Evolutionary conservation across 2,113 vertebrate species (phyloP).

Genomic region (Poeciliopsis occidentalis): DNA sequence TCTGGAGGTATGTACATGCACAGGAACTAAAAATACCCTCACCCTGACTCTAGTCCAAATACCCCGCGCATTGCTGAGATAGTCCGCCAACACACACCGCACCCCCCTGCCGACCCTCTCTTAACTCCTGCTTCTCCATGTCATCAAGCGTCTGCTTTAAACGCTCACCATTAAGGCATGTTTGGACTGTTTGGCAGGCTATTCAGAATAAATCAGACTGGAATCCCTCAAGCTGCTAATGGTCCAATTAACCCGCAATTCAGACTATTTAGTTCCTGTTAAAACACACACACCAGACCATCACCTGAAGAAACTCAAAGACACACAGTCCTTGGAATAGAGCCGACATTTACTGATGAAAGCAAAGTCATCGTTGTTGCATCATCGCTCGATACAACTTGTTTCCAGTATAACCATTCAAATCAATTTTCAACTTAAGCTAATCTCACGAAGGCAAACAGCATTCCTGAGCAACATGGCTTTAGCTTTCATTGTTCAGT

Average conservation of each 20-base stretch:
- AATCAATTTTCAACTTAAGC: too few relatives aligned
- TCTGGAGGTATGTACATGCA: constrained; percentile 33
- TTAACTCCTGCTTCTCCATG: constrained; percentile 28
- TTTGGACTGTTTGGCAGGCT: constrained; percentile 36
- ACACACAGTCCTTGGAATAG: background rate
- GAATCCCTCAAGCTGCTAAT: constrained; percentile 16
- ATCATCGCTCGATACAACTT: too few relatives aligned
- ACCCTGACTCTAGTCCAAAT: constrained; percentile 60
- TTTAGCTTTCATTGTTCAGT: too few relatives aligned
- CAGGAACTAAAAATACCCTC: constrained; percentile 70
- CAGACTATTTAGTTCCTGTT: constrained; percentile 22
- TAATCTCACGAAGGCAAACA: too few relatives aligned
- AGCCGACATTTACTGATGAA: constrained; percentile 3
- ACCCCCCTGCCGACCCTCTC: background rate
- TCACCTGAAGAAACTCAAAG: constrained; percentile 16
- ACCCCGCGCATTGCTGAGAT: constrained; percentile 62
- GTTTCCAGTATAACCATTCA: too few relatives aligned
- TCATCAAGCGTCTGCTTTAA: constrained; percentile 36
- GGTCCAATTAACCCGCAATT: constrained; percentile 54
- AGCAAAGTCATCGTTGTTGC: background rate
- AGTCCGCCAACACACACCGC: constrained; percentile 11
- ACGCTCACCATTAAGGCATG: constrained; percentile 24
- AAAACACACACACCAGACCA: constrained; percentile 12
- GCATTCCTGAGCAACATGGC: too few relatives aligned
- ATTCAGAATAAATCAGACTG: constrained; percentile 18